Evolutionary conservation across 2,888 invertebrate genomes (phyloP).

Genomic region (Colostygia pectinataria): DNA sequence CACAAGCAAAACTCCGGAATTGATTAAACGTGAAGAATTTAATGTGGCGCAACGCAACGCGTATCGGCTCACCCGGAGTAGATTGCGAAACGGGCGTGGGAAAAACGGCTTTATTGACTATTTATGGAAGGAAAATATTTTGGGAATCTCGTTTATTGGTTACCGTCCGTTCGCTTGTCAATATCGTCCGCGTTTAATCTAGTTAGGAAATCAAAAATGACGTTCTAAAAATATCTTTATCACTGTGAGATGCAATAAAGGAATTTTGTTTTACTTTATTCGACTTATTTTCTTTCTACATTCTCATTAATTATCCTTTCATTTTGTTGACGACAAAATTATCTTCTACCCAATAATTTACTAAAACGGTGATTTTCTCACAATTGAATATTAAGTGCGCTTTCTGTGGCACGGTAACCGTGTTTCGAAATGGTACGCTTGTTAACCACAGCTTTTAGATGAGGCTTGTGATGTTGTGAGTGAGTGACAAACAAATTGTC

Average conservation of each 20-base stretch:
- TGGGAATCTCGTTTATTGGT: slow-evolving; percentile 62
- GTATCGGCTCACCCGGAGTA: slow-evolving; percentile 54
- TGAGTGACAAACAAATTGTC: slow-evolving; percentile 61
- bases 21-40: slow-evolving; percentile 77
- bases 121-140: slow-evolving; percentile 64
- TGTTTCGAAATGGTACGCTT: slow-evolving; percentile 47
- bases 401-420: slow-evolving; percentile 36
- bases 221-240: slow-evolving; percentile 23
- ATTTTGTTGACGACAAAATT: slow-evolving; percentile 19
- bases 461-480: slow-evolving; percentile 34
- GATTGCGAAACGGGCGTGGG: slow-evolving; percentile 60
- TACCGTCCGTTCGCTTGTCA: slow-evolving; percentile 55
- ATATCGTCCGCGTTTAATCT: slow-evolving; percentile 54
- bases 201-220: slow-evolving; percentile 42
- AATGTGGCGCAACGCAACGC: slow-evolving; percentile 66
- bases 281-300: background rate
- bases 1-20: slow-evolving; percentile 56
- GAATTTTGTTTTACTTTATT: background rate
- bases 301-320: slow-evolving; percentile 1
- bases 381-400: slow-evolving; percentile 28
- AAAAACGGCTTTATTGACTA: slow-evolving; percentile 62
- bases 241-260: slow-evolving; percentile 10
- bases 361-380: slow-evolving; percentile 24
- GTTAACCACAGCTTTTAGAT: slow-evolving; percentile 43
- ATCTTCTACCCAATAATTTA: slow-evolving; percentile 21